phyloP scores from a whole-genome alignment of 2,113 vertebrate genomes.

The Gorsachius goisagi region DNA sequence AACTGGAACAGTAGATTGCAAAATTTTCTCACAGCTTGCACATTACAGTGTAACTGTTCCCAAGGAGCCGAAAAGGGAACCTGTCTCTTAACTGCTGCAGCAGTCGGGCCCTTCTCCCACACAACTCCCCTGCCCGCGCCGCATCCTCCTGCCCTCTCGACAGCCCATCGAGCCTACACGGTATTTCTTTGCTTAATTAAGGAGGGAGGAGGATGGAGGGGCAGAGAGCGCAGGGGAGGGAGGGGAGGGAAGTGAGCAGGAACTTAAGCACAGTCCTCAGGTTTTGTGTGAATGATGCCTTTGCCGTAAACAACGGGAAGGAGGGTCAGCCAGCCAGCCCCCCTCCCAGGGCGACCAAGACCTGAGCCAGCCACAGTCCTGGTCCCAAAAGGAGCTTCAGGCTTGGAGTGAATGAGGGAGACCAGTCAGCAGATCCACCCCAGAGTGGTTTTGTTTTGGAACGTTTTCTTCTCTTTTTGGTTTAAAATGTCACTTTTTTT shows the following conservation, averaged over 20 bases:
- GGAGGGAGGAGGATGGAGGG: slow-evolving; percentile 28
- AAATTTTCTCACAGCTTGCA: slow-evolving; percentile 75
- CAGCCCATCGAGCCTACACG: slow-evolving; percentile 5
- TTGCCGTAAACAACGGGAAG: slow-evolving; percentile 73
- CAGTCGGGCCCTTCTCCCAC: slow-evolving; percentile 27
- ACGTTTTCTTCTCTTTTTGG: slow-evolving; percentile 78
- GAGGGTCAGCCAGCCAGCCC: slow-evolving; percentile 74
- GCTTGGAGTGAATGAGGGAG: slow-evolving; percentile 55
- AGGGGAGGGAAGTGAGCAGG: slow-evolving; percentile 51
- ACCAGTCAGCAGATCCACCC: slow-evolving; percentile 63
- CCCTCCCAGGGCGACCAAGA: slow-evolving; percentile 59
- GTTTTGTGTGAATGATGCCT: slow-evolving; percentile 73
- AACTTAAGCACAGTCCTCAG: slow-evolving; percentile 73
- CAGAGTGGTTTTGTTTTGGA: slow-evolving; percentile 74
- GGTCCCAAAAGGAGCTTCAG: slow-evolving; percentile 73
- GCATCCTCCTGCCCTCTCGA: slow-evolving; percentile 5
- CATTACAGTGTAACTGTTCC: slow-evolving; percentile 67
- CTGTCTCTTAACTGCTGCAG: slow-evolving; percentile 6
- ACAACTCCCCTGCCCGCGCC: background rate
- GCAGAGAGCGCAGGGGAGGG: slow-evolving; percentile 15
- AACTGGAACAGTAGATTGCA: slow-evolving; percentile 74
- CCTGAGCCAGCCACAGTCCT: slow-evolving; percentile 69
- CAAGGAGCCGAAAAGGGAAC: slow-evolving; percentile 7
- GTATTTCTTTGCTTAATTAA: slow-evolving; percentile 16
- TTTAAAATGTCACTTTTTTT: slow-evolving; percentile 71